Base-by-base conservation (phyloP, 2,888 invertebrate genomes). In the Andrena camellia region DNA sequence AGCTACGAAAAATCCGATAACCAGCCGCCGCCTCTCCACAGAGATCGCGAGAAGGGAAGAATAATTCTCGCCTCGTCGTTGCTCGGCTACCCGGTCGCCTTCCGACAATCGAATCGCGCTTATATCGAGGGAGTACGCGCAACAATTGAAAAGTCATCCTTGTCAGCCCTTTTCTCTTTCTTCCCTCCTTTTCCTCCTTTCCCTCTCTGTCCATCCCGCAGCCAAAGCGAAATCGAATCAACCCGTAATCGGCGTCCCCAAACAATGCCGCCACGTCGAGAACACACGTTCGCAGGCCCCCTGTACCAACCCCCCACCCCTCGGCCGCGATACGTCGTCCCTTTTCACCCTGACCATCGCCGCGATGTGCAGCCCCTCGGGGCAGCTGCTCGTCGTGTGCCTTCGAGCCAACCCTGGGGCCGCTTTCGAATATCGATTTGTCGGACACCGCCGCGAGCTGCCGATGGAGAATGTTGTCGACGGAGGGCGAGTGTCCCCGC, bases 401-500 rank as follows among this genome's bases (percentile, higher is more conserved):
- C 81, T 74, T 84, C 81, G 42, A 78, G 76, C 80, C 70, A 74
- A 29, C 62, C 69, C 85, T 68, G 57, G 73, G 75, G 66, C 70
- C 74, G 71, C 80, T 60, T 42, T 60, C 78, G 82, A 81, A 86
- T 88, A 88, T 88, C 88, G 88, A 88, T 88, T 87, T 71, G 84
- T 81, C 79, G 86, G 86, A 87, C 86, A 83, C 80, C 80, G 73
- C 82, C 81, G 75, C 81, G 82, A 67, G 76, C 85, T 73, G 85
- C 67, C 83, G 85, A 81, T 87, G 83, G 83, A 82, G 82, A 86
- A 87, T 73, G 86, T 84, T 87, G 86, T 87, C 85, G 87, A 77
- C 85, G 66, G 76, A 63, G 80, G 42, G 5, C 20, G 13, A 23
- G 23, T 10, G 67, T 71, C 72, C 64, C 70, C 50, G 78, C 62